phyloP scores from a whole-genome alignment of 2,888 invertebrate genomes.

The Amiota minor region DNA sequence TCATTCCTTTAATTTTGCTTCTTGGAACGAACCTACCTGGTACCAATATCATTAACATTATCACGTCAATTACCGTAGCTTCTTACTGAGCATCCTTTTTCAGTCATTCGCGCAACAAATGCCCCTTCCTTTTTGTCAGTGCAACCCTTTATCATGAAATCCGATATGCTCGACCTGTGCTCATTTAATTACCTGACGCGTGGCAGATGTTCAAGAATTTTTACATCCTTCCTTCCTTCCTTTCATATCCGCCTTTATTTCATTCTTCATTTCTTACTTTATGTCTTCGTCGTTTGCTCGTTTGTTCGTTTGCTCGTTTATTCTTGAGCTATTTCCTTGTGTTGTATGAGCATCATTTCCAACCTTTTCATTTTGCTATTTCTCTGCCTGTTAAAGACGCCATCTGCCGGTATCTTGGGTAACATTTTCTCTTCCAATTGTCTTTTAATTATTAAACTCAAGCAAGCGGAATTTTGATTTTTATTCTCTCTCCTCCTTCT shows the following conservation, averaged over 20 bases:
- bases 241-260: too few species aligned
- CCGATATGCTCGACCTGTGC: not conserved
- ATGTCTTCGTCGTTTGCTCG: too few species aligned
- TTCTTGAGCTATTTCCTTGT: conserved; percentile 13
- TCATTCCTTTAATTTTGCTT: not conserved
- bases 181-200: conserved; percentile 20
- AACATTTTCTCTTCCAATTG: conserved; percentile 14
- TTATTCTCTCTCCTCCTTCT: conserved; percentile 30
- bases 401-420: conserved; percentile 16
- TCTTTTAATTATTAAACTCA: conserved; percentile 55
- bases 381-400: not conserved
- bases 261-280: not conserved
- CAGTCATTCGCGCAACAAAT: not conserved
- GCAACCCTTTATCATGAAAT: too few species aligned
- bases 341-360: not conserved
- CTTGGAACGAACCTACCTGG: not conserved
- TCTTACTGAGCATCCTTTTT: not conserved
- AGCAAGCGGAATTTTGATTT: conserved; percentile 55
- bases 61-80: conserved; percentile 20
- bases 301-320: not conserved
- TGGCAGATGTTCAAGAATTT: conserved; percentile 20
- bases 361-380: too few species aligned
- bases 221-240: not conserved
- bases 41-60: conserved; percentile 16
- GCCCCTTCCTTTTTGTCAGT: not conserved